phyloP scores from a whole-genome alignment of 2,113 vertebrate genomes.

The Sapayoa aenigma region DNA sequence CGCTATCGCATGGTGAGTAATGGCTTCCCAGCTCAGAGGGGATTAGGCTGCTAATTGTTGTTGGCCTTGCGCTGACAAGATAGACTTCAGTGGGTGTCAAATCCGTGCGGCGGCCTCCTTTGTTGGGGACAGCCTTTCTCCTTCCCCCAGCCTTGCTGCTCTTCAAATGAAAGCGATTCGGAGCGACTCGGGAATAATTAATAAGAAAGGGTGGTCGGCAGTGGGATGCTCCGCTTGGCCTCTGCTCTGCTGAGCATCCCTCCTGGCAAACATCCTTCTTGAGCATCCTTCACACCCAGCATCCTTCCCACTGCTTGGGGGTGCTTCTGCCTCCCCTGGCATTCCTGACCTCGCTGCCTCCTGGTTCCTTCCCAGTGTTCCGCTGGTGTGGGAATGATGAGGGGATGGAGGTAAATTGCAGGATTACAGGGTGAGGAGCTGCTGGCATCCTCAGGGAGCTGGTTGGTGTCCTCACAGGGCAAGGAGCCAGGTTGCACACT shows the following conservation, averaged over 20 bases:
- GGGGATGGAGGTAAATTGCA: fast-evolving
- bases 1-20: slow-evolving; percentile 78
- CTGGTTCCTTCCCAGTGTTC: fast-evolving
- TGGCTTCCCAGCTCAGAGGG: slow-evolving; percentile 76
- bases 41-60: slow-evolving; percentile 88
- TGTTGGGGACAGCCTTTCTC: slow-evolving; percentile 43
- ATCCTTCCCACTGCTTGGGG: background rate
- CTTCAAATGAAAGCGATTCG: slow-evolving; percentile 31
- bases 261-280: background rate
- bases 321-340: background rate
- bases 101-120: slow-evolving; percentile 65
- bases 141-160: background rate
- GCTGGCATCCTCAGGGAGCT: fast-evolving
- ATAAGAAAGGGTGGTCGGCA: background rate
- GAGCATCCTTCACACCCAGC: background rate
- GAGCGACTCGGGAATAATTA: slow-evolving; percentile 20
- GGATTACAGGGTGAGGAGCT: background rate
- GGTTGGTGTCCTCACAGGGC: background rate
- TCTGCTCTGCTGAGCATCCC: background rate
- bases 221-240: background rate
- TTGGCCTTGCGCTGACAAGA: slow-evolving; percentile 82
- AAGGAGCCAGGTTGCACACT: background rate
- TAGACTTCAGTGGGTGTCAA: slow-evolving; percentile 73
- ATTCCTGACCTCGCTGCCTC: background rate
- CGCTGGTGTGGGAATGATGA: fast-evolving